Evolutionary conservation across 2,888 invertebrate species (phyloP).

Genomic region (Drosophila subsilvestris): DNA sequence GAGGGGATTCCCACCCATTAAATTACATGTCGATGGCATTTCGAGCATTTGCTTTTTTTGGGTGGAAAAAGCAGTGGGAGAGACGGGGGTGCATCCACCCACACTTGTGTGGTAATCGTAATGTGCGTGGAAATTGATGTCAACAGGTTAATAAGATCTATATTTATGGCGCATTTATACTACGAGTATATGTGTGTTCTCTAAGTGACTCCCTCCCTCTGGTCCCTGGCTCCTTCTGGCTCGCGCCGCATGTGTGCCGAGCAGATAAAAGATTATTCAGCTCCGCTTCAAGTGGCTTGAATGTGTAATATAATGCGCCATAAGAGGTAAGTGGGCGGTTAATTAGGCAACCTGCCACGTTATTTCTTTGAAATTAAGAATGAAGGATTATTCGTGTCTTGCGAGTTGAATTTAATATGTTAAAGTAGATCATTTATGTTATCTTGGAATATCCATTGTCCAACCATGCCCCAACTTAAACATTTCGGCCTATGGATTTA

Average conservation of each 20-base stretch:
- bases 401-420: neutral
- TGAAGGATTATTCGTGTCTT: too few relatives aligned
- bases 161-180: slow-evolving; percentile 53
- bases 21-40: slow-evolving; percentile 55
- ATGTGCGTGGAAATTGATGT: slow-evolving; percentile 51
- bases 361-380: slow-evolving; percentile 26
- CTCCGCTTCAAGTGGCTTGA: slow-evolving; percentile 27
- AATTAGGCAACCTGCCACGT: slow-evolving; percentile 38
- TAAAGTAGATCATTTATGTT: neutral
- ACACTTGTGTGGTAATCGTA: slow-evolving; percentile 44
- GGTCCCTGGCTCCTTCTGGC: neutral
- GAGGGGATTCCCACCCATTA: slow-evolving; percentile 44
- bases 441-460: too few relatives aligned
- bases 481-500: neutral
- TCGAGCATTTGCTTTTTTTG: slow-evolving; percentile 43
- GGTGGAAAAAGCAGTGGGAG: neutral
- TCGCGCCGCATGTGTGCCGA: slow-evolving; percentile 26
- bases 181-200: slow-evolving; percentile 9
- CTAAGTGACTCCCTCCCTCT: slow-evolving; percentile 14
- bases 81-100: slow-evolving; percentile 17
- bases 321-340: slow-evolving; percentile 44
- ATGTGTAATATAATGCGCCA: slow-evolving; percentile 33
- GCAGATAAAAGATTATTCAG: slow-evolving; percentile 52
- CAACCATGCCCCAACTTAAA: too few relatives aligned
- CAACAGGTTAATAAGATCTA: slow-evolving; percentile 58